phyloP scores from a whole-genome alignment of 2,888 invertebrate genomes.

The Orgyia antiqua region DNA sequence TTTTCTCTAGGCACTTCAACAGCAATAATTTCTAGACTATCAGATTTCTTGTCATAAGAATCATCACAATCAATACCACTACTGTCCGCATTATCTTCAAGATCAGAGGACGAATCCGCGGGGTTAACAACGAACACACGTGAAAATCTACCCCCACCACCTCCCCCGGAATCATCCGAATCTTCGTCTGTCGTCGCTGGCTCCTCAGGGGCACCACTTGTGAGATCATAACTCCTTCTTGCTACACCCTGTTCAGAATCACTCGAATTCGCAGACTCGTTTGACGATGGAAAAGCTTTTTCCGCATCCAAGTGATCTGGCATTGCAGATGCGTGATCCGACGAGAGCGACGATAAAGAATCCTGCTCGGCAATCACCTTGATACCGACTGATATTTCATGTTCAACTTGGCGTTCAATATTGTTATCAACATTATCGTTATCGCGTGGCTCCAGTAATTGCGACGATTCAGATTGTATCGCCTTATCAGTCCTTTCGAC shows the following conservation, averaged over 20 bases:
- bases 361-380: constrained; percentile 65
- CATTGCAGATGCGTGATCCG: constrained; percentile 55
- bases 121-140: constrained; percentile 84
- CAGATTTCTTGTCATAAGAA: constrained; percentile 76
- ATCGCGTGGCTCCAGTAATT: constrained; percentile 47
- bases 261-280: constrained; percentile 69
- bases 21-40: constrained; percentile 58
- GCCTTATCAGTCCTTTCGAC: constrained; percentile 63
- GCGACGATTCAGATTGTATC: constrained; percentile 61
- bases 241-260: constrained; percentile 63
- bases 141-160: constrained; percentile 78
- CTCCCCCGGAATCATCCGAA: constrained; percentile 74
- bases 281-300: constrained; percentile 76
- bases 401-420: constrained; percentile 55
- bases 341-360: constrained; percentile 44
- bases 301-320: constrained; percentile 69
- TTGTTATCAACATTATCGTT: constrained; percentile 62
- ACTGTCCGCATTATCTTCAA: constrained; percentile 78
- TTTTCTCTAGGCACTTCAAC: constrained; percentile 46
- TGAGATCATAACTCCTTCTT: constrained; percentile 63
- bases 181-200: constrained; percentile 71
- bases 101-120: constrained; percentile 78
- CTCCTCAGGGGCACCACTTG: constrained; percentile 64
- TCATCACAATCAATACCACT: constrained; percentile 81
- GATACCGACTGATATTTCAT: constrained; percentile 55